A percentile compares a stretch with the other conserved stretches of the same genome.
Conservation (phyloP, 2,113 vertebrate genomes). For the Podarcis raffonei region DNA sequence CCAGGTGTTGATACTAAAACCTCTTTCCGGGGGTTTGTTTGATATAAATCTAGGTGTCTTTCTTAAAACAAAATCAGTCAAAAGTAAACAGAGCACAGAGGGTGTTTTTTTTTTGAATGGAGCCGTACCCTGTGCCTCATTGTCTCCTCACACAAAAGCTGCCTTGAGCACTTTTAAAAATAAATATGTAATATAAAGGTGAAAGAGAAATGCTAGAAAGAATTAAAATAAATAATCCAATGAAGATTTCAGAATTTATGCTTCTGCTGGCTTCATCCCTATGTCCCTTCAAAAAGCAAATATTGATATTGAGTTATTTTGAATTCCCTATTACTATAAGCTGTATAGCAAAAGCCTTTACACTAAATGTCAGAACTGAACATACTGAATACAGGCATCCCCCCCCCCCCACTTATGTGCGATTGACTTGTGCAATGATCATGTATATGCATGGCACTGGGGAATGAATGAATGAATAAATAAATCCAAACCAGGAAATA, state of each 20-base stretch:
- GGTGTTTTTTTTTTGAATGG: neutral
- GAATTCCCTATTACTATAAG: rapidly evolving
- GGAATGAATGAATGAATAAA: too few species aligned
- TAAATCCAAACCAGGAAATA: too few species aligned
- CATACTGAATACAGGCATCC: too few species aligned
- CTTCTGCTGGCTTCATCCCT: slow-evolving; percentile 5
- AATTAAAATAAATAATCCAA: neutral
- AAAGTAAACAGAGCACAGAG: slow-evolving; percentile 8
- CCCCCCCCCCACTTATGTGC: too few species aligned
- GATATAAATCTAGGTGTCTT: slow-evolving; percentile 45
- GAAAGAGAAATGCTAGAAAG: neutral
- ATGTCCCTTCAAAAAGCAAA: neutral
- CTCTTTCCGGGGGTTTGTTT: slow-evolving; percentile 47
- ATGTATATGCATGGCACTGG: too few species aligned
- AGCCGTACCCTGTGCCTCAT: neutral
- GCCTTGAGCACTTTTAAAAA: neutral
- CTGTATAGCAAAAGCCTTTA: neutral
- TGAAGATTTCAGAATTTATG: neutral
- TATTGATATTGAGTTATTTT: neutral
- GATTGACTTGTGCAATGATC: too few species aligned
- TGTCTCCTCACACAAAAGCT: neutral
- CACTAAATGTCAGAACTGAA: neutral
- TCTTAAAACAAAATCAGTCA: neutral
- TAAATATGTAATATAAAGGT: neutral
- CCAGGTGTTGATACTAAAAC: slow-evolving; percentile 60